A percentile compares a stretch with the other conserved stretches of the same genome.
These are phyloP conservation scores for Antigone vipio DNA, from an alignment of 2,113 vertebrate genomes.

Conservation along the genomic window DNA sequence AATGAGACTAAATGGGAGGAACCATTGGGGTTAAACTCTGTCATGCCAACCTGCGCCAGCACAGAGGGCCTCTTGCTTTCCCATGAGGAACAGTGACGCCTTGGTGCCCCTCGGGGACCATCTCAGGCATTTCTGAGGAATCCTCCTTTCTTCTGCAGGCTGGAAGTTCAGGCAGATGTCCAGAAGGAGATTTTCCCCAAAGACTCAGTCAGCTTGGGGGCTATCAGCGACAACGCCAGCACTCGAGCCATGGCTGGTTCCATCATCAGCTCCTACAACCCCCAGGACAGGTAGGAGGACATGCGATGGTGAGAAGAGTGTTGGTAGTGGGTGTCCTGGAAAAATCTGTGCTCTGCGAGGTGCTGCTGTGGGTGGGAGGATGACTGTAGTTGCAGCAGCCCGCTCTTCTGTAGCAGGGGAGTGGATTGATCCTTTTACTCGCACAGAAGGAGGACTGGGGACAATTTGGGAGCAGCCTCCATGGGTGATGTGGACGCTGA, in stretches of 20 bases:
- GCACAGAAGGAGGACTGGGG: not conserved
- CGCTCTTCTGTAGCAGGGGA: not conserved
- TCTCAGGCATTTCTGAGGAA: conserved; percentile 32
- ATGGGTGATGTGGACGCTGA: not conserved
- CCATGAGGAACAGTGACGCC: accelerated
- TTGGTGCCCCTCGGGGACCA: not conserved
- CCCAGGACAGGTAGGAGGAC: conserved; percentile 91
- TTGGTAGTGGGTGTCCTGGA: not conserved
- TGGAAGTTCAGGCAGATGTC: conserved; percentile 92
- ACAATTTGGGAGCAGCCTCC: not conserved
- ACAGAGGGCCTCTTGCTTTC: not conserved
- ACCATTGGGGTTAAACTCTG: not conserved
- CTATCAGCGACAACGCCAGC: conserved; percentile 94
- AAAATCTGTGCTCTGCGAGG: accelerated
- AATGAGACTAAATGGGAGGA: not conserved
- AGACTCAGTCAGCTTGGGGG: conserved; percentile 93
- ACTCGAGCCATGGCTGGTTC: conserved; percentile 98
- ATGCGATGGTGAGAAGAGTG: accelerated
- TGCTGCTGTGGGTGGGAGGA: not conserved
- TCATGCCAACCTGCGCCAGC: not conserved
- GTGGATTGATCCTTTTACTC: not conserved
- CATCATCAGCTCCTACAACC: conserved; percentile 97
- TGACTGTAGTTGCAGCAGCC: not conserved
- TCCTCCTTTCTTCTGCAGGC: conserved; percentile 70
- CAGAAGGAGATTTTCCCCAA: conserved; percentile 89